phyloP scores from a whole-genome alignment of 2,113 vertebrate genomes.

The Tapirus terrestris region DNA sequence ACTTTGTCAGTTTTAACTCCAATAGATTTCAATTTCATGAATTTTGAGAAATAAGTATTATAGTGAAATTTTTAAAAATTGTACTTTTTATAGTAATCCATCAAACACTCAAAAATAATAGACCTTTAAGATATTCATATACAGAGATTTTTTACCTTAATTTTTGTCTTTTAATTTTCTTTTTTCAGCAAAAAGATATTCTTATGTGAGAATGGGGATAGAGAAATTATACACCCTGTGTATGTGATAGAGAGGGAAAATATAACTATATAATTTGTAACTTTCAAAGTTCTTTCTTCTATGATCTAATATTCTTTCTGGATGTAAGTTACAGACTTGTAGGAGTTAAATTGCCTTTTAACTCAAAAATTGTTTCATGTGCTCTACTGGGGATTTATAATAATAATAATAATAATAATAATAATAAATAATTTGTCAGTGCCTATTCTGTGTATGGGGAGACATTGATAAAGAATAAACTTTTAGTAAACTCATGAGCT shows the following conservation, averaged over 20 bases:
- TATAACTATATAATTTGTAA: not conserved
- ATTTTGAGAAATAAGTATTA: not conserved
- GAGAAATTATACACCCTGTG: not conserved
- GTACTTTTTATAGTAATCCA: not conserved
- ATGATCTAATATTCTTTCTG: not conserved
- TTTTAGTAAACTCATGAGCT: not conserved
- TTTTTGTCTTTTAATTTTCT: not conserved
- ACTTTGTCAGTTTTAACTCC: not conserved
- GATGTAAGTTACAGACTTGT: not conserved
- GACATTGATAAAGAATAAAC: not conserved
- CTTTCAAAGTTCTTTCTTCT: not conserved
- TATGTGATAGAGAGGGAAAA: not conserved
- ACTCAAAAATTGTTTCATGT: not conserved
- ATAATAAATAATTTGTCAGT: not conserved
- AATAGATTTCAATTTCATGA: slow-evolving; percentile 16
- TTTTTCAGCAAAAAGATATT: not conserved
- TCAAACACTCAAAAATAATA: not conserved
- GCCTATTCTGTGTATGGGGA: not conserved
- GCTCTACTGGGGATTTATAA: not conserved
- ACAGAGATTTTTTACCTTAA: not conserved
- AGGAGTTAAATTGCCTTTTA: not conserved
- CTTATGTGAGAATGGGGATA: not conserved
- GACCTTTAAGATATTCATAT: not conserved
- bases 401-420: not conserved
- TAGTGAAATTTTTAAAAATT: not conserved